phyloP scores from a whole-genome alignment of 2,113 vertebrate genomes.

The Gasterosteus nipponicus region DNA sequence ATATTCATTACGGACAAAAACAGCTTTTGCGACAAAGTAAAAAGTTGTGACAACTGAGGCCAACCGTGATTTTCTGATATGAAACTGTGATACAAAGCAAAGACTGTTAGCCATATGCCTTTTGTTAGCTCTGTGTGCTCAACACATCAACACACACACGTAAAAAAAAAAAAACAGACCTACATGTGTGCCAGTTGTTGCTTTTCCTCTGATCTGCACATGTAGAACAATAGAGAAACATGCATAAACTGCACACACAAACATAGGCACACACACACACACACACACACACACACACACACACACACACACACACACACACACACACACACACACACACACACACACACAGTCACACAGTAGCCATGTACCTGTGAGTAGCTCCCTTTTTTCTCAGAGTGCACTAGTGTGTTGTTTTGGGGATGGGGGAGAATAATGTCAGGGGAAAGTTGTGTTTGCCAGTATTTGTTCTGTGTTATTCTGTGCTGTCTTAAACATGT shows the following conservation, averaged over 20 bases:
- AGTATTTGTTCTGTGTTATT: constrained; percentile 69
- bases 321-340: background rate
- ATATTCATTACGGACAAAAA: constrained; percentile 31
- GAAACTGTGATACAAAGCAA: constrained; percentile 73
- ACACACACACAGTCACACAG: background rate
- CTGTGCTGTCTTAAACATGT: constrained; percentile 72
- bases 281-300: background rate
- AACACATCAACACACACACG: too few relatives aligned
- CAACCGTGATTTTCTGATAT: constrained; percentile 49
- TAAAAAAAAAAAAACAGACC: constrained; percentile 38
- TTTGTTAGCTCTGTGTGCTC: constrained; percentile 68
- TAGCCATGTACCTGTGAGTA: constrained; percentile 35
- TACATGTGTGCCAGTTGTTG: constrained; percentile 47
- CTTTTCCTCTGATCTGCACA: constrained; percentile 44
- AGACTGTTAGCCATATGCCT: constrained; percentile 82
- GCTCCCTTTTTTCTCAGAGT: constrained; percentile 47
- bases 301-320: background rate
- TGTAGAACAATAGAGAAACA: constrained; percentile 41
- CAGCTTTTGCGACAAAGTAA: constrained; percentile 39
- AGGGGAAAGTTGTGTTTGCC: constrained; percentile 49
- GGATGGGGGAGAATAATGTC: constrained; percentile 37
- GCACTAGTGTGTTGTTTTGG: constrained; percentile 40
- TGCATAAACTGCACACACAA: constrained; percentile 23
- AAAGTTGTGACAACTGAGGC: constrained; percentile 45
- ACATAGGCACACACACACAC: background rate